Percentiles rank a stretch among this genome's conserved stretches.
Evolutionary conservation across 2,113 vertebrate species (phyloP).

Genomic region (Oryzias melastigma): DNA sequence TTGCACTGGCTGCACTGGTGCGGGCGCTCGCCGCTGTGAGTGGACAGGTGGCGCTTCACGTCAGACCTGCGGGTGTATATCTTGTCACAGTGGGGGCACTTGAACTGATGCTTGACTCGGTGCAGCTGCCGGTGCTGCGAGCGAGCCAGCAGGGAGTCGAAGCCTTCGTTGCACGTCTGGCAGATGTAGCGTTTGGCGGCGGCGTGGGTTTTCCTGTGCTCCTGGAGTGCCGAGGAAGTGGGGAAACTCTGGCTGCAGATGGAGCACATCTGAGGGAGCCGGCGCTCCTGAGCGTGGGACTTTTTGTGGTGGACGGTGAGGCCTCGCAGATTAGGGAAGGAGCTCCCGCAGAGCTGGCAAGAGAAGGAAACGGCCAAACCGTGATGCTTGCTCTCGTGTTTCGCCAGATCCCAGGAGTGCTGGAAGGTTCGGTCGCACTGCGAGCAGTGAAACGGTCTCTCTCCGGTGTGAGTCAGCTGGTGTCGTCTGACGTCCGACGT

Average conservation of each 20-base stretch:
- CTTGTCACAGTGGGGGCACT: slow-evolving; percentile 77
- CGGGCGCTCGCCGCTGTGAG: slow-evolving; percentile 72
- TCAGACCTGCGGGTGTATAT: slow-evolving; percentile 72
- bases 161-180: slow-evolving; percentile 67
- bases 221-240: slow-evolving; percentile 44
- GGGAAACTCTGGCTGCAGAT: slow-evolving; percentile 67
- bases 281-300: slow-evolving; percentile 48
- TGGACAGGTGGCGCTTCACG: slow-evolving; percentile 70
- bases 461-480: slow-evolving; percentile 79
- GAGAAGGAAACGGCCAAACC: slow-evolving; percentile 66
- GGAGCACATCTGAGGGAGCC: slow-evolving; percentile 77
- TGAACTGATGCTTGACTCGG: slow-evolving; percentile 60
- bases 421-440: slow-evolving; percentile 77
- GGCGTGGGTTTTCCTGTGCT: slow-evolving; percentile 67
- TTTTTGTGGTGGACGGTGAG: slow-evolving; percentile 71
- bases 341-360: slow-evolving; percentile 58
- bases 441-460: slow-evolving; percentile 71
- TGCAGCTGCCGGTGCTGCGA: slow-evolving; percentile 70
- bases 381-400: slow-evolving; percentile 72
- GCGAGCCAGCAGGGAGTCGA: slow-evolving; percentile 68
- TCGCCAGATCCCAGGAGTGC: slow-evolving; percentile 78
- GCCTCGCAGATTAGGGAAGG: slow-evolving; percentile 64
- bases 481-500: slow-evolving; percentile 86
- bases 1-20: slow-evolving; percentile 71
- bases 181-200: slow-evolving; percentile 60